Conservation (phyloP, 2,888 invertebrate genomes). For the Tanytarsus gracilentus region DNA sequence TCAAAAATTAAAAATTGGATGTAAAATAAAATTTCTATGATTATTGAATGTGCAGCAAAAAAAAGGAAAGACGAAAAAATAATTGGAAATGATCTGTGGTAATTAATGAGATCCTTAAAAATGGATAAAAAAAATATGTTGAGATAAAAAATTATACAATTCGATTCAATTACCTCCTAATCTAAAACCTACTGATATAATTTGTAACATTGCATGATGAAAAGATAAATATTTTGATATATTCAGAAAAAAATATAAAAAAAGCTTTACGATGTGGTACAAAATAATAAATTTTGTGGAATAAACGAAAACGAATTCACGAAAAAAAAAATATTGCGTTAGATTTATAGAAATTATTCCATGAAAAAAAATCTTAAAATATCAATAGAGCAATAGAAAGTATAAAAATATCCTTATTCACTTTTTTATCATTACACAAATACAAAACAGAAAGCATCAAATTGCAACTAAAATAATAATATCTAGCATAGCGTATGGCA, state of each 20-base stretch:
- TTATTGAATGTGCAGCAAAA: not conserved
- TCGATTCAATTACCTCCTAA: not conserved
- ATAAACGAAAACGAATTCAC: not conserved
- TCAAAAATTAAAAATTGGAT: not conserved
- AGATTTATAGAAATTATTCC: too few species aligned
- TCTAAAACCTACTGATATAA: not conserved
- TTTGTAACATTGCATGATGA: not conserved
- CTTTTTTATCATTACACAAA: too few species aligned
- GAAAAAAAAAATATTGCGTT: not conserved
- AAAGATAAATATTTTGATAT: not conserved
- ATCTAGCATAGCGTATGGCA: too few species aligned
- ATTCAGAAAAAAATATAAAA: not conserved
- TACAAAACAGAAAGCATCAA: too few species aligned
- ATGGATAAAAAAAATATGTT: not conserved
- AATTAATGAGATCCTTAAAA: too few species aligned
- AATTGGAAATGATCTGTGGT: conserved; percentile 1
- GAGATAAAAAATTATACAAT: not conserved
- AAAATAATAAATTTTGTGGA: conserved; percentile 1
- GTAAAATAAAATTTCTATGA: not conserved
- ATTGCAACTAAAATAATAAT: too few species aligned
- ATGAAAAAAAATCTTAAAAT: too few species aligned
- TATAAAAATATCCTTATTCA: too few species aligned
- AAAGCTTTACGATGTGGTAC: conserved; percentile 1
- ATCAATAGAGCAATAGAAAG: too few species aligned
- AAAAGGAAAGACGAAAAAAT: not conserved